Evolutionary conservation across 1,140 invertebrate species (phyloP).

Genomic region (Delia radicum): DNA sequence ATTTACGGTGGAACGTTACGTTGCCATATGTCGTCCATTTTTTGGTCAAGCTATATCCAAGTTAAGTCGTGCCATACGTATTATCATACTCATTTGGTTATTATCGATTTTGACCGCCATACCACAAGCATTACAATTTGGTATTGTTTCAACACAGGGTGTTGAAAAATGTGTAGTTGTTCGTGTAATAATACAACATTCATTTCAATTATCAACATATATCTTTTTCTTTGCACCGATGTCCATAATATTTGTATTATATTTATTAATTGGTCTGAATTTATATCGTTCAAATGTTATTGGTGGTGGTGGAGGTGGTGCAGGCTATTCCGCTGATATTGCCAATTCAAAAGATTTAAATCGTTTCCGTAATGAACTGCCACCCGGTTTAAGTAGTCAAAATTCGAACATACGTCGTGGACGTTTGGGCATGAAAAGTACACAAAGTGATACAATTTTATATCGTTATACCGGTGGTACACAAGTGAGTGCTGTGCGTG

Average conservation of each 20-base stretch:
- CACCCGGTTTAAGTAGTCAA: background rate
- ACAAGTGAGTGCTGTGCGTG: slow-evolving; percentile 48
- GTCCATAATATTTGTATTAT: slow-evolving; percentile 71
- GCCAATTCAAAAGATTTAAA: slow-evolving; percentile 44
- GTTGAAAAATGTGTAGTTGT: slow-evolving; percentile 61
- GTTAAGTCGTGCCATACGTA: slow-evolving; percentile 69
- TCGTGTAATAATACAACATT: slow-evolving; percentile 61
- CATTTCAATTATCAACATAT: slow-evolving; percentile 72
- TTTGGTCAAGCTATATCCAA: slow-evolving; percentile 84
- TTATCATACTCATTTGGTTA: slow-evolving; percentile 71
- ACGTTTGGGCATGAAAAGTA: slow-evolving; percentile 42
- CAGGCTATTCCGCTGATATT: slow-evolving; percentile 49
- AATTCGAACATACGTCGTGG: slow-evolving; percentile 10
- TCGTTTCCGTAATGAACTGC: slow-evolving; percentile 29
- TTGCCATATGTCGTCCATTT: slow-evolving; percentile 92
- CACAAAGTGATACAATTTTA: slow-evolving; percentile 61
- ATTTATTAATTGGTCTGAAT: slow-evolving; percentile 69
- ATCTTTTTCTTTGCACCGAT: slow-evolving; percentile 79
- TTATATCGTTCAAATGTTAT: slow-evolving; percentile 56
- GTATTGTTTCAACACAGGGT: slow-evolving; percentile 61
- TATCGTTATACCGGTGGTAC: slow-evolving; percentile 44
- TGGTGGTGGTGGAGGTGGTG: slow-evolving; percentile 24
- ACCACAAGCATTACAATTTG: slow-evolving; percentile 77
- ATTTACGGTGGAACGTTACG: slow-evolving; percentile 92
- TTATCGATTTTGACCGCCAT: slow-evolving; percentile 73